A percentile compares a stretch with the other conserved stretches of the same genome.
Conservation (phyloP, 2,888 invertebrate species). For the Cephus pygmeus region DNA sequence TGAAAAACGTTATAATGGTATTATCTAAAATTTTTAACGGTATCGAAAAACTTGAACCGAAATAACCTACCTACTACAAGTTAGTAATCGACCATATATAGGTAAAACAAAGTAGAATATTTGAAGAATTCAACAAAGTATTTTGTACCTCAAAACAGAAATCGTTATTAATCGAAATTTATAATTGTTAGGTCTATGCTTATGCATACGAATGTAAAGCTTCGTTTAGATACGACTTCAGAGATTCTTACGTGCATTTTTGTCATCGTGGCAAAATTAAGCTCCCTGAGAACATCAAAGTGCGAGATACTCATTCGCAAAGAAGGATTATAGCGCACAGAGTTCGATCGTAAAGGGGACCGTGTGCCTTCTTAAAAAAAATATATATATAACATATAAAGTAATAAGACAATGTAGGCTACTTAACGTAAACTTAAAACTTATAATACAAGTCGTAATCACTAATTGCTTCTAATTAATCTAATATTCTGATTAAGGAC, state of each 20-base stretch:
- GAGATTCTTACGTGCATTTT: constrained; percentile 6
- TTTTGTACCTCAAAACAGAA: background rate
- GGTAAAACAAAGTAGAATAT: background rate
- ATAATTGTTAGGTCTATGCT: background rate
- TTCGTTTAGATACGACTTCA: constrained; percentile 9
- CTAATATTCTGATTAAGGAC: constrained; percentile 4
- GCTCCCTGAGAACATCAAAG: constrained; percentile 57
- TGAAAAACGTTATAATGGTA: background rate
- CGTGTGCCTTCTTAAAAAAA: constrained; percentile 59
- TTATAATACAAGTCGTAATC: constrained; percentile 50
- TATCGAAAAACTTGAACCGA: constrained; percentile 4
- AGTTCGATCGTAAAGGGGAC: constrained; percentile 65
- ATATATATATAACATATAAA: constrained; percentile 41
- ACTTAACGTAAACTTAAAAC: constrained; percentile 47
- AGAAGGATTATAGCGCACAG: constrained; percentile 56
- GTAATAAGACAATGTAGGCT: constrained; percentile 48
- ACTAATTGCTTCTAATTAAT: constrained; percentile 32
- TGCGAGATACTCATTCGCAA: constrained; percentile 54
- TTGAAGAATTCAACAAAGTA: background rate
- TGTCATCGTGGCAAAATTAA: constrained; percentile 60
- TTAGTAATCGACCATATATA: background rate
- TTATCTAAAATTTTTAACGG: constrained; percentile 9
- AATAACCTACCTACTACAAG: background rate
- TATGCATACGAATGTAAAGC: background rate
- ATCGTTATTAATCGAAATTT: background rate